These are phyloP conservation scores for Luperina testacea DNA, from an alignment of 2,888 invertebrate genomes.

Conservation along the genomic window DNA sequence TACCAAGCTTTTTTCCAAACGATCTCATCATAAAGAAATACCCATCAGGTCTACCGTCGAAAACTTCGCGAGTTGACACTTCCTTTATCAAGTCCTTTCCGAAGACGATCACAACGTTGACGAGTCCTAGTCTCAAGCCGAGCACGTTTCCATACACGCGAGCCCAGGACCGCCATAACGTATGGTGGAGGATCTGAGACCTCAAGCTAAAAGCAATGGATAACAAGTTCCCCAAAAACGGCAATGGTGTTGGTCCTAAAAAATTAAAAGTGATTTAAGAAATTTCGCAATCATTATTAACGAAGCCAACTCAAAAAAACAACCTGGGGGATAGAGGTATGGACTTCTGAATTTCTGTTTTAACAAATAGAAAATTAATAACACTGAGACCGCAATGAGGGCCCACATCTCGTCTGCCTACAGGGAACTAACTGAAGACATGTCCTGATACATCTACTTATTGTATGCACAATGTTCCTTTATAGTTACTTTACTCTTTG, in stretches of 20 bases:
- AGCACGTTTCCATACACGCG: conserved; percentile 91
- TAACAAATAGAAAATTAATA: conserved; percentile 62
- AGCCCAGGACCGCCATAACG: conserved; percentile 91
- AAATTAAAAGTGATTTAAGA: conserved; percentile 41
- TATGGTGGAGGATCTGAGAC: conserved; percentile 85
- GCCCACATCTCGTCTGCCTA: conserved; percentile 66
- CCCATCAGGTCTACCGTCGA: conserved; percentile 93
- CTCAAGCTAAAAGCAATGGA: conserved; percentile 77
- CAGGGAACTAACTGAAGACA: conserved; percentile 46
- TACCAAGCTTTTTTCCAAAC: conserved; percentile 92
- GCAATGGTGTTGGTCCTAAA: conserved; percentile 81
- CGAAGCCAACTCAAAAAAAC: conserved; percentile 1
- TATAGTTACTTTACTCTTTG: no score
- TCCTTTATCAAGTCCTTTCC: conserved; percentile 91
- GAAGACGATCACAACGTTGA: conserved; percentile 91
- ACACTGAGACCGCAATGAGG: conserved; percentile 56
- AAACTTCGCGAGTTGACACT: conserved; percentile 91
- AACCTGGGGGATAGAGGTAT: conserved; percentile 74
- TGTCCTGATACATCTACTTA: conserved; percentile 41
- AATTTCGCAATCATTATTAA: not conserved
- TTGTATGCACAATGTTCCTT: conserved; percentile 25
- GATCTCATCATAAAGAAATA: conserved; percentile 92
- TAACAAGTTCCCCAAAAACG: conserved; percentile 82
- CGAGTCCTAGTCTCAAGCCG: conserved; percentile 91
- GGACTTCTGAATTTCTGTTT: conserved; percentile 56